Base-by-base conservation (phyloP, 2,113 vertebrate species). In the Pseudonaja textilis region DNA sequence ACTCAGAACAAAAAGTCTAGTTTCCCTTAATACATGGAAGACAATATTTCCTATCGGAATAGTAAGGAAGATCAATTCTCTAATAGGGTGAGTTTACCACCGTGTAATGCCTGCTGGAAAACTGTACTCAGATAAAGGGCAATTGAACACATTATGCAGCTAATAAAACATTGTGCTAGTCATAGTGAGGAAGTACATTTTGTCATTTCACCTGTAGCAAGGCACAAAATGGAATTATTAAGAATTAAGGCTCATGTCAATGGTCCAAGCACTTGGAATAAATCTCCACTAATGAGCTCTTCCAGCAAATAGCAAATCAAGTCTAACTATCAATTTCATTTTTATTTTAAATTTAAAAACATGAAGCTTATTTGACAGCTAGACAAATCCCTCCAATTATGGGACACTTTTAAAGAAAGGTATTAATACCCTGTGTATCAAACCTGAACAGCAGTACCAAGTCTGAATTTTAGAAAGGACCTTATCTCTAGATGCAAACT, bases 141-240 rank as follows among this genome's bases (percentile, higher is more conserved):
- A 93, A 69, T 14, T 88, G 57, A 29, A 54, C 94, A 93, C 93
- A 87, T 57, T 92, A n/a, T 22, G 16, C 0, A 4, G 55, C 93
- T 92, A 90, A 87, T 91, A 92, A 94, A 93, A 59, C 34, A 18
- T 16, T 89, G 22, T 12, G 12, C 42, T 94, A 91, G 93, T 91
- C 92, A 92, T 52, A 87, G 94, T 23, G 34, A 85, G 14, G 10
- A 56, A 94, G 94, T 95, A 91, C 8, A 91, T 29, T 93, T 34
- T 50, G 94, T 87, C 95, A 94, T 93, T 93, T 96, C 95, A 56
- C 93, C 89, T 92, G 93, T 64, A 89, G 93, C 96, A 97, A 97
- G 96, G 97, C 96, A 96, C 95, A 74, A 29, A 86, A 87, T 96
- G 87, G 94, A 95, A 93, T 94, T 88, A 94, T 94, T 95, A 92